phyloP scores from a whole-genome alignment of 2,888 invertebrate species.

The Prostheceraeus crozeri region DNA sequence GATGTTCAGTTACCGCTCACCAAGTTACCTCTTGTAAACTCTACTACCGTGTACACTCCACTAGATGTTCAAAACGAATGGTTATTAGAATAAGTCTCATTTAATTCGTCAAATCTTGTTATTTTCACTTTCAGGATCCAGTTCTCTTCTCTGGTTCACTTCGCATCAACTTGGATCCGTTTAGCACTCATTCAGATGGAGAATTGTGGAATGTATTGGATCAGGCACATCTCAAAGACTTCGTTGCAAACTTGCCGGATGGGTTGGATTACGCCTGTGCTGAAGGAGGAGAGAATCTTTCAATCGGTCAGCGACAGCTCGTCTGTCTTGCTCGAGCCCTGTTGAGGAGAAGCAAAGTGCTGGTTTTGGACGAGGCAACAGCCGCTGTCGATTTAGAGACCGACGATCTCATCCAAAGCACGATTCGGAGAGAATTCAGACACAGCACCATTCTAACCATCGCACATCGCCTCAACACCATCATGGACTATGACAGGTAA shows the following conservation, averaged over 20 bases:
- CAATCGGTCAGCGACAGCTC: slow-evolving; percentile 56
- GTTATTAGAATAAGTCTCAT: too few relatives aligned
- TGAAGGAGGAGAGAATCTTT: slow-evolving; percentile 56
- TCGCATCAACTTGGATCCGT: slow-evolving; percentile 56
- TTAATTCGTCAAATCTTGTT: not conserved
- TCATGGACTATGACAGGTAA: slow-evolving; percentile 61
- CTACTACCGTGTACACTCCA: too few relatives aligned
- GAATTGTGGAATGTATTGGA: slow-evolving; percentile 53
- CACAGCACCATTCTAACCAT: slow-evolving; percentile 70
- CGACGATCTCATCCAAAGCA: slow-evolving; percentile 53
- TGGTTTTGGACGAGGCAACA: slow-evolving; percentile 55
- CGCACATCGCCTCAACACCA: slow-evolving; percentile 83
- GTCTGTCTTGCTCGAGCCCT: slow-evolving; percentile 54
- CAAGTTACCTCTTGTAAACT: too few relatives aligned
- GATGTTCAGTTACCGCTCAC: too few relatives aligned
- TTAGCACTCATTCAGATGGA: slow-evolving; percentile 49
- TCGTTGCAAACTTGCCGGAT: slow-evolving; percentile 46
- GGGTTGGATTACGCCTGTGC: slow-evolving; percentile 49
- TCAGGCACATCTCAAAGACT: slow-evolving; percentile 52
- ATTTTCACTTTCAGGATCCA: slow-evolving; percentile 44
- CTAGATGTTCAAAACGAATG: not conserved
- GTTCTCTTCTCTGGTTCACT: slow-evolving; percentile 55
- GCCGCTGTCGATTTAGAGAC: slow-evolving; percentile 56
- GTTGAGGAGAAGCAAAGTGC: slow-evolving; percentile 51
- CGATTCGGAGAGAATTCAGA: slow-evolving; percentile 47